Evolutionary conservation across 1,140 invertebrate genomes (phyloP), one percentile per base, ranked within the genome.

Genomic region (Pachypsylla venusta): DNA sequence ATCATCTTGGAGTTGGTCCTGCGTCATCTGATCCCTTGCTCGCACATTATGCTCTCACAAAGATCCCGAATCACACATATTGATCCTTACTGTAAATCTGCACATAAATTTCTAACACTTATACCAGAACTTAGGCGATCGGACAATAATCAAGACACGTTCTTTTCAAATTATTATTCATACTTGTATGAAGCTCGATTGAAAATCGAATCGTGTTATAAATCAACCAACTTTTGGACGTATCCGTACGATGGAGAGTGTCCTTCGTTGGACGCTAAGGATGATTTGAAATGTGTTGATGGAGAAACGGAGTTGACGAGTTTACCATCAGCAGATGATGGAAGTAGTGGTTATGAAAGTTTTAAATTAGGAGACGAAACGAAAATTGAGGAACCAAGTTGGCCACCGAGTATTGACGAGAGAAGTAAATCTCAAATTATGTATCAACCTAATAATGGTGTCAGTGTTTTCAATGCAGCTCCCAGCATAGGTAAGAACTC

Each of bases 1-100:
- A 80, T 97, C n/a, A 92, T 97, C 85, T 76, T 95, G 65, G 89
- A 94, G 68, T 74, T 96, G 25, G 79, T 96, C 54, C 84, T 93
- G 63, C 86, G 84, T 73, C 86, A 93, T 68, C 74, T 97, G 53
- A 78, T 87, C 63, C 88, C 87, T 13, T 91, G 90, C 67, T 83
- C 84, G n/a, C 91, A 96, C 73, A 79, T 96, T 0, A 89, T 93
- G 81, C 76, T 89, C 7, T 88, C 87, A 20, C 85, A 90, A 70
- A 73, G 82, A 42, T 77, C 84, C 30, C 79, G 83, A 64, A 75
- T 92, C 42, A 76, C 83, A 26, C 82, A 91, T 60, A 78, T 87
- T 14, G 86, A 93, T 71, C 76, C 85, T 0, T 89, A 89, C 68
- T 79, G 87, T 63, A 84, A 84, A 58, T 81, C 83, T 40, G 87